phyloP scores from a whole-genome alignment of 2,888 invertebrate species.

The Mamestra brassicae region DNA sequence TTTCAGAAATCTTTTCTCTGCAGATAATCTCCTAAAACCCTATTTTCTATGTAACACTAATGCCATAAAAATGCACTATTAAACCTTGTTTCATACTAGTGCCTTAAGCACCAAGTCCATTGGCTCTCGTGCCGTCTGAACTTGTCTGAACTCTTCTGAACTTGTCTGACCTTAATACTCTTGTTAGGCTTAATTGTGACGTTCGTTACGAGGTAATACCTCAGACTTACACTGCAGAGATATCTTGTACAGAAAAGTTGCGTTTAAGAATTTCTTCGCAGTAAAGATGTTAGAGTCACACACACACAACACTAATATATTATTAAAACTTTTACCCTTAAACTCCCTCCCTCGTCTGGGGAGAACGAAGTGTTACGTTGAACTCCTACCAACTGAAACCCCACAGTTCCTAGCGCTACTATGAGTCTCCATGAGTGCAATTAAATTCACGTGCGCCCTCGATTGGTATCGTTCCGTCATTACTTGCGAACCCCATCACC shows the following conservation, averaged over 20 bases:
- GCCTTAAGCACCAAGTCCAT: constrained; percentile 34
- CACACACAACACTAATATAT: no score
- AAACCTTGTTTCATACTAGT: constrained; percentile 8
- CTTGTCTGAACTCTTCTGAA: constrained; percentile 23
- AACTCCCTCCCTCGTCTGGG: no score
- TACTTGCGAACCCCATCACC: no score
- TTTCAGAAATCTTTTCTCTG: background rate
- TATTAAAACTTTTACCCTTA: no score
- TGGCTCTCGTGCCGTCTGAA: constrained; percentile 35
- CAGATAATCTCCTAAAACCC: background rate
- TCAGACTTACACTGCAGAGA: constrained; percentile 12
- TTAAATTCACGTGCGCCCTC: no score
- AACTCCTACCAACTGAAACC: no score
- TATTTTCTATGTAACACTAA: background rate
- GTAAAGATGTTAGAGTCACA: no score
- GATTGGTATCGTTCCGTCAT: no score
- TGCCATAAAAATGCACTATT: background rate
- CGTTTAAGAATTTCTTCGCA: background rate
- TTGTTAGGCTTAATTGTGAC: constrained; percentile 48
- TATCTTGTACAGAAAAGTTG: background rate
- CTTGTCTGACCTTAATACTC: constrained; percentile 56
- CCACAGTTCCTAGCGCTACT: no score
- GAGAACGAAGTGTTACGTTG: no score
- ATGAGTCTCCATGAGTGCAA: no score
- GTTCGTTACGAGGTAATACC: constrained; percentile 49